Evolutionary conservation across 2,113 vertebrate species (phyloP), one percentile per base, ranked within the genome.

Genomic region (Myiozetetes cayanensis): DNA sequence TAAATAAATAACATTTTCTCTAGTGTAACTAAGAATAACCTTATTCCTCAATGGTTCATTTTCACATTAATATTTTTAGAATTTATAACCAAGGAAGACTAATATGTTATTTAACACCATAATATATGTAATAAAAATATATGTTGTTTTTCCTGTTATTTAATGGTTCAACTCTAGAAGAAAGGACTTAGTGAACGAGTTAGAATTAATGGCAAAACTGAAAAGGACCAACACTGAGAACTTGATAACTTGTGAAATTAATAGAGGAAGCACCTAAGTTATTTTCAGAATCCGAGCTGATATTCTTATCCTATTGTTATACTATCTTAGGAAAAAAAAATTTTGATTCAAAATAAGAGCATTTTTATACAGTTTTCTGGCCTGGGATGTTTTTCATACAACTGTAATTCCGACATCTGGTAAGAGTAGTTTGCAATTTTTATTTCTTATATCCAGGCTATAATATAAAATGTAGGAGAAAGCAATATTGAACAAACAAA

Each of bases 371-470:
- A 1, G 10, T 85, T 44, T 52, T 77, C 25, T 75, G 15, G 18
- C 27, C 24, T 65, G 39, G 24, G 47, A 75, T 21, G 20, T 89
- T 84, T 88, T 72, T 44, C 41, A 82, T 3, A 4, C 10, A 49
- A 52, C 20, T 72, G 4, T 49, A 85, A 68, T 92, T 93, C 37
- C 17, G 23, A 52, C 19, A 73, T 78, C 77, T 91, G 15, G 35
- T 79, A 85, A 62, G 17, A 72, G 12, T 44, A 72, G 37, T 76
- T 89, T 91, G 33, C 18, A 65, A 76, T 82, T 97, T 89, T 53
- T 72, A 58, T 79, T 91, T 37, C 28, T 65, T 87, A 53, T 58
- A 82, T 65, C 23, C 25, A 58, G 21, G 13, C n/a, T 79, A 28
- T 41, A 76, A 75, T 62, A 56, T 49, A 91, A 92, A 91, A 78